A percentile compares a stretch with the other conserved stretches of the same genome.
These are phyloP conservation scores for Ictidomys tridecemlineatus DNA, from an alignment of 2,113 vertebrate species.

Conservation along the genomic window DNA sequence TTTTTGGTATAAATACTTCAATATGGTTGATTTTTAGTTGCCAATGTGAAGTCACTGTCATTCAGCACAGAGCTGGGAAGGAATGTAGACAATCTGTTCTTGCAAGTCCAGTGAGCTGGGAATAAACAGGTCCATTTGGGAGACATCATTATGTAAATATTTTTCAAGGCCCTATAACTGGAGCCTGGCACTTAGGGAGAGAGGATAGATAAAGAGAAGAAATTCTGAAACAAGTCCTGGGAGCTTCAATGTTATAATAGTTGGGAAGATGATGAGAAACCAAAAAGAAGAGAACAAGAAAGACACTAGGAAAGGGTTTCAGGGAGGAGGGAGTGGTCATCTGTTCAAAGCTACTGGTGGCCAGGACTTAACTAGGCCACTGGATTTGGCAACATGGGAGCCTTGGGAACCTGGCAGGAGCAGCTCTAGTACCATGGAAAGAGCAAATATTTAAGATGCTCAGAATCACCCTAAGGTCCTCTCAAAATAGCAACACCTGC, in stretches of 20 bases:
- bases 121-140: not conserved
- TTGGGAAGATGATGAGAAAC: not conserved
- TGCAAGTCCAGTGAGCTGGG: not conserved
- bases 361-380: not conserved
- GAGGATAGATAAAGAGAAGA: not conserved
- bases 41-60: not conserved
- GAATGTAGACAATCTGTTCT: not conserved
- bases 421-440: not conserved
- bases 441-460: not conserved
- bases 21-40: not conserved
- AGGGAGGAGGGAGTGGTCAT: not conserved
- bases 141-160: not conserved
- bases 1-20: not conserved
- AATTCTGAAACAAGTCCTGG: not conserved
- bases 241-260: not conserved
- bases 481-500: conserved; percentile 52
- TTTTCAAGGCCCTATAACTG: not conserved
- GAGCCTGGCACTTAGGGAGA: not conserved
- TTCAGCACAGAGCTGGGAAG: not conserved
- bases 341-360: not conserved
- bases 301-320: not conserved
- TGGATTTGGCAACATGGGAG: not conserved
- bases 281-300: not conserved
- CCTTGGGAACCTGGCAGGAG: not conserved
- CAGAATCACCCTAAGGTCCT: not conserved